Conservation (phyloP, 2,888 invertebrate genomes). For the Xanthia togata region DNA sequence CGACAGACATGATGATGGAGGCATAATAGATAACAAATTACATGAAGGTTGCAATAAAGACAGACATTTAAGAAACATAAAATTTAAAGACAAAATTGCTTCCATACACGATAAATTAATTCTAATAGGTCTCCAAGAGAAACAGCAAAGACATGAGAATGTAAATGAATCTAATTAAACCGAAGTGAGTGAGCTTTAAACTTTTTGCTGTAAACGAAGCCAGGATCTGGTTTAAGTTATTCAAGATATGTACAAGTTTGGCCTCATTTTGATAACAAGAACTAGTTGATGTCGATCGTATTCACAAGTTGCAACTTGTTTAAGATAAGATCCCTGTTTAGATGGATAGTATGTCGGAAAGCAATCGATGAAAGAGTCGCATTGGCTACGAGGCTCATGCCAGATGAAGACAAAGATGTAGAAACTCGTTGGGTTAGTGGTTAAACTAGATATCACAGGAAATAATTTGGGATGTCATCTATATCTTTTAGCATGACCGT, state of each 20-base stretch:
- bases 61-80: background rate
- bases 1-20: slow-evolving; percentile 28
- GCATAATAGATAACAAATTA: slow-evolving; percentile 34
- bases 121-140: background rate
- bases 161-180: slow-evolving; percentile 52
- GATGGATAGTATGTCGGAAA: slow-evolving; percentile 42
- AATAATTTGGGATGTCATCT: slow-evolving; percentile 25
- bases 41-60: background rate
- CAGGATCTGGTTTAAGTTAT: slow-evolving; percentile 54
- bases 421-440: background rate
- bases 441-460: slow-evolving; percentile 8
- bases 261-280: slow-evolving; percentile 64
- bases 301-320: slow-evolving; percentile 54
- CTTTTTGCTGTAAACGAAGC: slow-evolving; percentile 48
- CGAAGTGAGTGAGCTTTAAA: slow-evolving; percentile 39
- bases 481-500: slow-evolving; percentile 5
- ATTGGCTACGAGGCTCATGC: background rate
- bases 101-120: background rate
- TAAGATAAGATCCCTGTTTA: slow-evolving; percentile 56
- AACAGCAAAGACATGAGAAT: slow-evolving; percentile 25
- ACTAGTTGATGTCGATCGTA: slow-evolving; percentile 56
- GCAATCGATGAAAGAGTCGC: slow-evolving; percentile 48
- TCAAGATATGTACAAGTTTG: slow-evolving; percentile 63
- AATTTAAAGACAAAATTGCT: slow-evolving; percentile 1
- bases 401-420: background rate